phyloP scores from a whole-genome alignment of 2,888 invertebrate genomes.

The Brachyptera putata region DNA sequence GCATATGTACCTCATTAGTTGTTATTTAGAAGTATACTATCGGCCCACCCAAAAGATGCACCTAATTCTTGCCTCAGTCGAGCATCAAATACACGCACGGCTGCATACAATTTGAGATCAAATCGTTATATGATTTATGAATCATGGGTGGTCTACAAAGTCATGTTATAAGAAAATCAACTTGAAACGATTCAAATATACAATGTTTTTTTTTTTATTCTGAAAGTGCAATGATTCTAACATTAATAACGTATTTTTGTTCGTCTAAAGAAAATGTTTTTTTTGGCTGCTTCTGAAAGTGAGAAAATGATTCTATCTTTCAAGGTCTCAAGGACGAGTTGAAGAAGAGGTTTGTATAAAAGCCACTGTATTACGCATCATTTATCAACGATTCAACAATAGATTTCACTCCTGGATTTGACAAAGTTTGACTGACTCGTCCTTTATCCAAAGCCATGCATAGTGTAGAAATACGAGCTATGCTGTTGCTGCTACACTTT shows the following conservation, averaged over 20 bases:
- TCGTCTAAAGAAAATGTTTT: background rate
- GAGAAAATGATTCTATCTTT: background rate
- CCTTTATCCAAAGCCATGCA: background rate
- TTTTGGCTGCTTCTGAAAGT: background rate
- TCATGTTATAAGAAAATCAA: background rate
- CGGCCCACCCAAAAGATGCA: too few relatives aligned
- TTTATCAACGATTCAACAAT: background rate
- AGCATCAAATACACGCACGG: background rate
- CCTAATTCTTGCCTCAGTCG: too few relatives aligned
- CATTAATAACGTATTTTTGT: slow-evolving; percentile 4
- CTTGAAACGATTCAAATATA: background rate
- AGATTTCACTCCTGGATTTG: background rate
- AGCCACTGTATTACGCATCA: background rate
- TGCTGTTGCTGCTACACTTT: too few relatives aligned
- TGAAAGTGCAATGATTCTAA: background rate
- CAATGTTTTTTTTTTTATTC: background rate
- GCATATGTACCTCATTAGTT: too few relatives aligned
- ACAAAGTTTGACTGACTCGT: background rate
- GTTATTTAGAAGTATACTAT: too few relatives aligned
- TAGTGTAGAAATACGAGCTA: too few relatives aligned
- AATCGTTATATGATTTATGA: background rate
- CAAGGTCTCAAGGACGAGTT: background rate
- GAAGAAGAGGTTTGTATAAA: too few relatives aligned
- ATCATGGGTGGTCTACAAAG: background rate
- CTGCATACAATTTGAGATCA: background rate